Conservation (phyloP, 2,797 vertebrate genomes). For the Sebastolobus alascanus region DNA sequence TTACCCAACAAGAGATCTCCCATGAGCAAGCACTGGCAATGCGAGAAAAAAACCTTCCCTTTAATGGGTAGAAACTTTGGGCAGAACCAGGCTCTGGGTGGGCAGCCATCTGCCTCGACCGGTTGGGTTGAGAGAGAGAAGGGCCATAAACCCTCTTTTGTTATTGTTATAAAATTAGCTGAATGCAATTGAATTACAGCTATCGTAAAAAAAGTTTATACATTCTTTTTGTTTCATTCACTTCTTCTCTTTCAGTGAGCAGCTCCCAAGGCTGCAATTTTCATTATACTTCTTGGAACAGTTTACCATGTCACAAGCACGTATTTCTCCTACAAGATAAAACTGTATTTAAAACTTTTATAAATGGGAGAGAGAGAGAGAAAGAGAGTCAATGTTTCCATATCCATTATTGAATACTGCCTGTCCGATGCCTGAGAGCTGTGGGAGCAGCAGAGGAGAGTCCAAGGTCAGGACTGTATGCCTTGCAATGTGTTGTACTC, state of each 20-base stretch:
- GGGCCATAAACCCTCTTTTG: too few species aligned
- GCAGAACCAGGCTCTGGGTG: neutral
- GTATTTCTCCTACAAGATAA: neutral
- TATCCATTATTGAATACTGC: constrained; percentile 24
- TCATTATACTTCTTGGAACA: neutral
- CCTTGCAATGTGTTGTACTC: constrained; percentile 12
- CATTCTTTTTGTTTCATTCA: neutral
- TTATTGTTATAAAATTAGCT: neutral
- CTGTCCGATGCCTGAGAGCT: constrained; percentile 17
- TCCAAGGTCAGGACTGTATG: constrained; percentile 33
- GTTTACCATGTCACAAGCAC: neutral
- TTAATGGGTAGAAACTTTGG: neutral
- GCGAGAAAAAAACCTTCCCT: too few species aligned
- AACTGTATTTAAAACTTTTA: neutral
- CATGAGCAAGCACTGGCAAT: too few species aligned
- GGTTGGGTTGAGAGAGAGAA: too few species aligned
- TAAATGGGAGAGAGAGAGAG: neutral
- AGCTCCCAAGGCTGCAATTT: neutral
- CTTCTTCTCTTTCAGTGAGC: neutral
- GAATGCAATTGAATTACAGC: neutral
- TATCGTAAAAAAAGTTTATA: neutral
- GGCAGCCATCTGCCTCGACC: too few species aligned
- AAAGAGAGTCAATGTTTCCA: neutral
- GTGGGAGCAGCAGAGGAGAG: constrained; percentile 29
- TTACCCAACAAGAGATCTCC: neutral